Percentiles rank a stretch among this genome's conserved stretches.
Evolutionary conservation across 2,113 vertebrate genomes (phyloP).

Genomic region (Dunckerocampus dactyliophorus): DNA sequence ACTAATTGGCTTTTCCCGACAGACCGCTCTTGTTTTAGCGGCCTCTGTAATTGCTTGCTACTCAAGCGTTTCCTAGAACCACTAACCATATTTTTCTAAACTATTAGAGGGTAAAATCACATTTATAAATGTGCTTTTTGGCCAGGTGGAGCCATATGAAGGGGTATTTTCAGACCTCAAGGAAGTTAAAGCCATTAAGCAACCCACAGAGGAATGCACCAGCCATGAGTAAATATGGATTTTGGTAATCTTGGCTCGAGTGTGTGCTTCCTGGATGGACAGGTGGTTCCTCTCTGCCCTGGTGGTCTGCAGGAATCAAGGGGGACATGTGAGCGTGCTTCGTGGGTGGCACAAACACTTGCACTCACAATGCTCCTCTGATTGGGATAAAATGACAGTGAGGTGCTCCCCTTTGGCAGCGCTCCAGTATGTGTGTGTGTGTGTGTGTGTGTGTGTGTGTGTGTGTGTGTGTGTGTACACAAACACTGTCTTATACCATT

Average conservation of each 20-base stretch:
- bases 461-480: neutral
- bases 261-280: conserved; percentile 45
- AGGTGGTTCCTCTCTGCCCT: conserved; percentile 58
- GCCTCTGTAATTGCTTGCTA: conserved; percentile 53
- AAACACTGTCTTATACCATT: conserved; percentile 12
- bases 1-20: conserved; percentile 64
- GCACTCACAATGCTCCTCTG: conserved; percentile 18
- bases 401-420: conserved; percentile 21
- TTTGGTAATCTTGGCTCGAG: conserved; percentile 50
- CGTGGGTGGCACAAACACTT: conserved; percentile 51
- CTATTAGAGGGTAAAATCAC: conserved; percentile 49
- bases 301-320: conserved; percentile 60
- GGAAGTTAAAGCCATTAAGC: conserved; percentile 43
- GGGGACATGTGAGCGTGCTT: conserved; percentile 33
- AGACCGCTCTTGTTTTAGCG: conserved; percentile 53
- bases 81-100: conserved; percentile 40
- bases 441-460: neutral
- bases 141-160: conserved; percentile 38
- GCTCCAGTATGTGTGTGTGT: conserved; percentile 3
- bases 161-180: conserved; percentile 48
- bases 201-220: conserved; percentile 24
- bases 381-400: conserved; percentile 28
- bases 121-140: conserved; percentile 50
- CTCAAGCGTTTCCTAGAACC: conserved; percentile 25
- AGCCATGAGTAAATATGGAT: conserved; percentile 59